These are phyloP conservation scores for Aspiorhynchus laticeps DNA, from an alignment of 2,113 vertebrate species.

Conservation along the genomic window DNA sequence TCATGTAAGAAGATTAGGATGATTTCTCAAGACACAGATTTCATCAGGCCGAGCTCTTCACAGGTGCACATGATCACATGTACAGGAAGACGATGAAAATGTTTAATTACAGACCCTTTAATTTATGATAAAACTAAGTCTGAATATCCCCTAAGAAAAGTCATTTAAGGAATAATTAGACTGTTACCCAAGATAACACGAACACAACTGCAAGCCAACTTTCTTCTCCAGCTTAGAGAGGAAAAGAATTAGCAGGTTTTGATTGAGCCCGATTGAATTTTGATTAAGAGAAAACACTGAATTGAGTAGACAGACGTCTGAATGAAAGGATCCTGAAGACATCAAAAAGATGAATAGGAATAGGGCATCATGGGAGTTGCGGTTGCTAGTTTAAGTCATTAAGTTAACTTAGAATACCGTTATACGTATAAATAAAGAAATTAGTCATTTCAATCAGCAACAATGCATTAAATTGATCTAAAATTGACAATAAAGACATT, in stretches of 20 bases:
- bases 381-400: neutral
- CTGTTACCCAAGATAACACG: slow-evolving; percentile 23
- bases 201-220: neutral
- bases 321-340: neutral
- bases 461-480: too few species aligned
- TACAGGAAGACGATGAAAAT: neutral
- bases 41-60: slow-evolving; percentile 9
- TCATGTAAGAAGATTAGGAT: slow-evolving; percentile 29
- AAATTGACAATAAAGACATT: too few species aligned
- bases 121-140: slow-evolving; percentile 23
- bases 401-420: neutral
- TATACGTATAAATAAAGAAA: too few species aligned
- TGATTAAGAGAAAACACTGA: neutral
- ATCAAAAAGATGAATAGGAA: neutral
- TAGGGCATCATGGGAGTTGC: neutral
- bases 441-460: too few species aligned
- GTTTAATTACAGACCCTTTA: slow-evolving; percentile 27
- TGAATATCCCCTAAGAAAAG: slow-evolving; percentile 19
- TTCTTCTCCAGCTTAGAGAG: slow-evolving; percentile 1
- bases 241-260: slow-evolving; percentile 14
- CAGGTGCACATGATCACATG: slow-evolving; percentile 28
- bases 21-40: slow-evolving; percentile 25
- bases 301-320: neutral
- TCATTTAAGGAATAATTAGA: slow-evolving; percentile 30
- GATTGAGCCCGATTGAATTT: neutral